These are phyloP conservation scores for Heliocidaris tuberculata DNA, from an alignment of 35 echinoderm and acorn worm species.

Conservation along the genomic window DNA sequence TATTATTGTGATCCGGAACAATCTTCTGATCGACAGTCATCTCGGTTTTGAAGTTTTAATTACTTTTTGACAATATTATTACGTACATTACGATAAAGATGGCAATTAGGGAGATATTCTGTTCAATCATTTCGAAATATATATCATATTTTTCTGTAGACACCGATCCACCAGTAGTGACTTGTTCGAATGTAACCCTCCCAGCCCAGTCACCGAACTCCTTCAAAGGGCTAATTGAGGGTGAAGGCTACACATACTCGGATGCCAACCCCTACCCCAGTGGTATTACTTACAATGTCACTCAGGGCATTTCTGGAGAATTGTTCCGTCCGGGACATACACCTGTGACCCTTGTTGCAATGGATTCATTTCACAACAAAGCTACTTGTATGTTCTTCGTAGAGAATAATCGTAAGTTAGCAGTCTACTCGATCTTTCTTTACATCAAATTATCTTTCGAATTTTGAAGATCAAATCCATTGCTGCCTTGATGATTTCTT, in stretches of 20 bases:
- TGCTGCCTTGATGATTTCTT: too few relatives aligned
- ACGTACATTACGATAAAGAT: too few relatives aligned
- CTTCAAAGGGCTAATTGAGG: background rate
- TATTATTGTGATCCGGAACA: too few relatives aligned
- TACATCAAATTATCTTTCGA: too few relatives aligned
- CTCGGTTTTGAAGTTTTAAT: too few relatives aligned
- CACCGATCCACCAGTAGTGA: background rate
- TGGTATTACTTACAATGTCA: background rate
- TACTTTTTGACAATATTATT: too few relatives aligned
- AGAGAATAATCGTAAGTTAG: background rate
- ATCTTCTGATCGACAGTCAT: too few relatives aligned
- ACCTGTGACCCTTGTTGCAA: background rate
- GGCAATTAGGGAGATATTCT: too few relatives aligned
- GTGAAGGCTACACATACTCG: background rate
- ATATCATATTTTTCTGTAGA: background rate
- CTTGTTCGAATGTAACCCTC: background rate
- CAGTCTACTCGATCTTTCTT: too few relatives aligned
- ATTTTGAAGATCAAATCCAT: too few relatives aligned
- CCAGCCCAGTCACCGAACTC: background rate
- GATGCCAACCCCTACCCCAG: background rate
- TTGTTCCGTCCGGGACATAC: background rate
- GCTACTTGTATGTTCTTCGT: background rate
- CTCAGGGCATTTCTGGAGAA: background rate
- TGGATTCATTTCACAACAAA: background rate
- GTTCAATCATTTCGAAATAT: background rate